These are phyloP conservation scores for Melozone crissalis DNA, from an alignment of 2,113 vertebrate genomes.

Conservation along the genomic window DNA sequence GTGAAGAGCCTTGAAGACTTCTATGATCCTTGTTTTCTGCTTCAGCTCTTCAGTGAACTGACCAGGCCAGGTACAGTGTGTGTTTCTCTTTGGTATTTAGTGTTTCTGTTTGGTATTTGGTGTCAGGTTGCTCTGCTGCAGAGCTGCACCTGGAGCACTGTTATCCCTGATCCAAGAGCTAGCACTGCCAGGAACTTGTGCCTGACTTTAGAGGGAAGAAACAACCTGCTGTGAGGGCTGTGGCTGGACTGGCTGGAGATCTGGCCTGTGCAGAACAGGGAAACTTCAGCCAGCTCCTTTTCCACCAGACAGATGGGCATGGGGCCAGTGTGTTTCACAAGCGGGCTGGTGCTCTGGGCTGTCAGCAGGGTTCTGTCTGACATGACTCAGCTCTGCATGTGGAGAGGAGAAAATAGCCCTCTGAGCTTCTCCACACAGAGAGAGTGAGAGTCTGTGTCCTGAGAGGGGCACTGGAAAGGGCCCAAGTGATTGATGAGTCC, in stretches of 20 bases:
- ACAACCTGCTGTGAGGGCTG: not conserved
- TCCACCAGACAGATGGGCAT: not conserved
- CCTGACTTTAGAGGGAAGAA: not conserved
- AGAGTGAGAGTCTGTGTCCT: not conserved
- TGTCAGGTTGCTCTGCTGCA: not conserved
- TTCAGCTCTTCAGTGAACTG: constrained; percentile 90
- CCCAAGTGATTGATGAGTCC: not conserved
- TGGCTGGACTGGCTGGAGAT: not conserved
- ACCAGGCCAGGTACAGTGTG: constrained; percentile 84
- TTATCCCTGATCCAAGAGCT: not conserved
- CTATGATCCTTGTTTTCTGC: constrained; percentile 92
- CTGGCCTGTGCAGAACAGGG: not conserved
- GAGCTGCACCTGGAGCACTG: not conserved
- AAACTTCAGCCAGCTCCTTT: not conserved
- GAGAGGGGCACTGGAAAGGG: not conserved
- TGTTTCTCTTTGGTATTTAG: not conserved
- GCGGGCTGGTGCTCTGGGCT: not conserved
- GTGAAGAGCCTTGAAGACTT: constrained; percentile 68
- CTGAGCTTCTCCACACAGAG: not conserved
- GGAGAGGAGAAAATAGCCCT: not conserved
- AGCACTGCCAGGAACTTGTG: not conserved
- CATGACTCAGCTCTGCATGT: not conserved
- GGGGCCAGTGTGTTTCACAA: not conserved
- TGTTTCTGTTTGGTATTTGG: not conserved
- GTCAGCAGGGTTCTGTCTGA: not conserved